Evolutionary conservation across 2,888 invertebrate species (phyloP), one percentile per base, ranked within the genome.

Genomic region (Eristalinus sepulchralis): DNA sequence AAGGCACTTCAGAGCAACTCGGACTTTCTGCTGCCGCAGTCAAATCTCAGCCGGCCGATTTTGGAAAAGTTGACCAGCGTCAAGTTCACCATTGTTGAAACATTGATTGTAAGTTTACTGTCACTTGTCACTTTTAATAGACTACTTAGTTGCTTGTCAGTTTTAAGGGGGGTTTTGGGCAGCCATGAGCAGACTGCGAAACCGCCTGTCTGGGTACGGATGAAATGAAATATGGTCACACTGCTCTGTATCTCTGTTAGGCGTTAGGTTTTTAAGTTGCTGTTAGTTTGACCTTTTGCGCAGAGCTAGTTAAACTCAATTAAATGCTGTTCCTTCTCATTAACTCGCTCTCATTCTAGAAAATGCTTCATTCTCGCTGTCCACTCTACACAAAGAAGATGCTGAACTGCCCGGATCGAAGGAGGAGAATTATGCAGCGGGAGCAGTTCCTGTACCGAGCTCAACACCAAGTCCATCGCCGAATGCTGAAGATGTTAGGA

Each of bases 311-410:
- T n/a, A n/a, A n/a, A n/a, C n/a, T n/a, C n/a, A n/a, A n/a, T n/a
- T n/a, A n/a, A n/a, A n/a, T n/a, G n/a, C n/a, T n/a, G n/a, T n/a
- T n/a, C n/a, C n/a, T n/a, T n/a, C n/a, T n/a, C n/a, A n/a, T n/a
- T n/a, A n/a, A n/a, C n/a, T n/a, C n/a, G n/a, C n/a, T 10, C 11
- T 39, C n/a, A 1, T 39, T 20, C 0, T 57, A 92, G 91, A 91
- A 90, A 91, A 92, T 92, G 91, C 81, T 91, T 4, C 89, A 91
- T 78, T 90, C 91, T 0, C 90, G 92, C 2, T 89, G 90, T 76
- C 92, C 92, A 0, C 83, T 91, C 63, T 92, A 91, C 75, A 90
- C 89, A 4, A 86, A 91, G 57, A 89, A 89, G 13, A 80, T 88
- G 68, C 88, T 88, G 3, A 91, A 90, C 34, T 90, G 89, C 78